Conservation (phyloP, 2,797 vertebrate genomes). For the Pteronotus mesoamericanus region DNA sequence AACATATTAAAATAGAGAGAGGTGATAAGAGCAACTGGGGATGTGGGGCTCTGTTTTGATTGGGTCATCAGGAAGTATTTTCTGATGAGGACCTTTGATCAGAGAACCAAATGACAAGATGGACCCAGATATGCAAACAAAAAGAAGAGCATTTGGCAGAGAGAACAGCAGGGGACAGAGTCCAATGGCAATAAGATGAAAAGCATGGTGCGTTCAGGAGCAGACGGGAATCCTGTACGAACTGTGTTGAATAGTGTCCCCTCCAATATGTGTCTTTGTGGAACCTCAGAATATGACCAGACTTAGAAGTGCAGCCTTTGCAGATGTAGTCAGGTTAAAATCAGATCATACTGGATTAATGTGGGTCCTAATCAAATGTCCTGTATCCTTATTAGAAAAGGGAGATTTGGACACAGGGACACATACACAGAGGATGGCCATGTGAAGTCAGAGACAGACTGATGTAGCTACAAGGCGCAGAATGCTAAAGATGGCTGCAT, state of each 20-base stretch:
- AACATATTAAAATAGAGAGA: background rate
- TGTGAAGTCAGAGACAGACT: background rate
- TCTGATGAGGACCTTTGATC: background rate
- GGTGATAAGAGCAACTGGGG: background rate
- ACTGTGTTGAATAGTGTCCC: background rate
- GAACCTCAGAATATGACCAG: background rate
- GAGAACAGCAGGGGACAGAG: background rate
- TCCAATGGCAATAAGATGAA: background rate
- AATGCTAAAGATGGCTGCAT: background rate
- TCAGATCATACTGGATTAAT: background rate
- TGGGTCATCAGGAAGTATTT: background rate
- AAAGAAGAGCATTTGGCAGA: background rate
- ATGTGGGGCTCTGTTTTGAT: background rate
- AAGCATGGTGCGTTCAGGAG: background rate
- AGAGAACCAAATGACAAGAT: background rate
- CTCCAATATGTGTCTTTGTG: background rate
- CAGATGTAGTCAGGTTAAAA: background rate
- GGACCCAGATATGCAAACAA: background rate
- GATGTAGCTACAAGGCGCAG: background rate
- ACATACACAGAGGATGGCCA: background rate
- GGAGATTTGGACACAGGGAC: background rate
- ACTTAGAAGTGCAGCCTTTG: background rate
- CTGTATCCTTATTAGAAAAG: background rate
- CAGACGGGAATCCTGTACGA: background rate
- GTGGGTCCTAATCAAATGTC: background rate